These are phyloP conservation scores for Pocillopora grandis DNA, from an alignment of 92 coral and sea anemone species.

Conservation along the genomic window DNA sequence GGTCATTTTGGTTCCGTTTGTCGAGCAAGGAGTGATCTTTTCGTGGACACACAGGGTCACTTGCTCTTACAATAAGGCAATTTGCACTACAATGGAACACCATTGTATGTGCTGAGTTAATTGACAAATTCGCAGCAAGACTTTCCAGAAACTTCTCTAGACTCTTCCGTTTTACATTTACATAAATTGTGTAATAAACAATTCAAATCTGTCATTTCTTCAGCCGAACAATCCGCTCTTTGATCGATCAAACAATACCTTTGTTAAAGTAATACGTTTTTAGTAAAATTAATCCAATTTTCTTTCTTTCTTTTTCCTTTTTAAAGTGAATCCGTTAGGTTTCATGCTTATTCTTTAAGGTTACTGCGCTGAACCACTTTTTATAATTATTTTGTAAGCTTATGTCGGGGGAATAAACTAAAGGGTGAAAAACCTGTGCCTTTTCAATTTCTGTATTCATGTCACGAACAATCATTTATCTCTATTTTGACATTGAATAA, in stretches of 20 bases:
- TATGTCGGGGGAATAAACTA: no score
- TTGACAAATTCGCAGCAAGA: conserved; percentile 6
- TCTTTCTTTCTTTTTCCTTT: not conserved
- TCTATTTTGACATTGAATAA: not conserved
- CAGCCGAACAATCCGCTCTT: not conserved
- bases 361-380: no score
- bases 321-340: not conserved
- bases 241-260: not conserved
- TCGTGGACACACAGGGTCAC: not conserved
- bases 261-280: not conserved
- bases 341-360: no score
- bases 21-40: not conserved
- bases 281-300: not conserved
- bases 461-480: not conserved
- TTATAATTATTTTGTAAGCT: no score
- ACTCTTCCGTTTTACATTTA: not conserved
- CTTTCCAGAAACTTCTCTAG: not conserved
- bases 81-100: not conserved
- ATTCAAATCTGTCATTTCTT: conserved; percentile 8
- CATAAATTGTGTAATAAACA: conserved; percentile 9
- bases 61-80: not conserved
- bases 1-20: not conserved
- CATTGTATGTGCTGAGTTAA: not conserved
- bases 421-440: not conserved
- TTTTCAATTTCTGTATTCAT: not conserved